phyloP scores from a whole-genome alignment of 2,113 vertebrate species.

The Sialia sialis region DNA sequence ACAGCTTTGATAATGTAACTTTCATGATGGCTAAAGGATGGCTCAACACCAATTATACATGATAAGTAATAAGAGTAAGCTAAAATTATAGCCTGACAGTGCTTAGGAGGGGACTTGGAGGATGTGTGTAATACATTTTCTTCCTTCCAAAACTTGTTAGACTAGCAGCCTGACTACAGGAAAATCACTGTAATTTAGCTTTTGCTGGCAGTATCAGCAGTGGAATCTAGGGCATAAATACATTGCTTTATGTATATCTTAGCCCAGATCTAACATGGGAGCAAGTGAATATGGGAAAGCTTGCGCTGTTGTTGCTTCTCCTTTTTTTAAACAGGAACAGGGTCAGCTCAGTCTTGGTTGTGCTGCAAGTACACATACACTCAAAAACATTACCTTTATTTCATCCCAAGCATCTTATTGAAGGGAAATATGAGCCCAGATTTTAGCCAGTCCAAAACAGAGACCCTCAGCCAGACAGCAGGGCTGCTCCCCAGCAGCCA shows the following conservation, averaged over 20 bases:
- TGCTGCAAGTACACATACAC: not conserved
- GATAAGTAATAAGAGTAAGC: slow-evolving; percentile 14
- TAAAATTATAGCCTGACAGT: slow-evolving; percentile 54
- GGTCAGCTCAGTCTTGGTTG: not conserved
- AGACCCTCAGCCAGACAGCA: not conserved
- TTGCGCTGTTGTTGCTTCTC: not conserved
- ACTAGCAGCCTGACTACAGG: slow-evolving; percentile 29
- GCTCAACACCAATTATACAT: slow-evolving; percentile 18
- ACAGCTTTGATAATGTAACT: slow-evolving; percentile 25
- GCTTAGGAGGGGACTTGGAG: slow-evolving; percentile 38
- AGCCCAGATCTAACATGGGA: not conserved
- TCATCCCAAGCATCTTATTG: not conserved
- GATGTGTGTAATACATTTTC: slow-evolving; percentile 12
- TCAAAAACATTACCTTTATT: not conserved
- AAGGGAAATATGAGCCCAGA: not conserved
- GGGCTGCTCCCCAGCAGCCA: not conserved
- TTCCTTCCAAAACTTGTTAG: slow-evolving; percentile 44
- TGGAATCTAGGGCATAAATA: slow-evolving; percentile 45
- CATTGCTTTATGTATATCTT: not conserved
- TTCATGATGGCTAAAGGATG: slow-evolving; percentile 5
- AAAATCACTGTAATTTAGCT: slow-evolving; percentile 34
- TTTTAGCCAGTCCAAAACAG: not conserved
- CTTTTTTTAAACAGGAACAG: not conserved
- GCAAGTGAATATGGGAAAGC: not conserved
- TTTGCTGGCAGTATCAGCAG: slow-evolving; percentile 32